Evolutionary conservation across 2,113 vertebrate genomes (phyloP).

Genomic region (Ophthalmolycus amberensis): DNA sequence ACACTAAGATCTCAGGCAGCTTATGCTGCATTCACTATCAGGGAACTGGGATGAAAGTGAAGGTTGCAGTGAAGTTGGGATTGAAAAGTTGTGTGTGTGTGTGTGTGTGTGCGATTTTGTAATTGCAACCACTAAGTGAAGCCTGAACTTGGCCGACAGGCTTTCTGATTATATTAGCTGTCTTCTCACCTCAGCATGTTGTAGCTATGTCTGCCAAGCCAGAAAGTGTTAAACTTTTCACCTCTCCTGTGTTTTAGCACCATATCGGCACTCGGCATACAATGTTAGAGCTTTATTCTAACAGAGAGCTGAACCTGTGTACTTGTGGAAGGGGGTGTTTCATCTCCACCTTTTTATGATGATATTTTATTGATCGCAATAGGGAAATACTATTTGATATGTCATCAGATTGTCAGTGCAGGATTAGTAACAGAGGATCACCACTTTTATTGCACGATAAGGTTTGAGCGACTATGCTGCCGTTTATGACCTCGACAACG

Average conservation of each 20-base stretch:
- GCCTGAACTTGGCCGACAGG: constrained; percentile 41
- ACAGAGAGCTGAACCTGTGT: not conserved
- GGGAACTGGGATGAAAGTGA: constrained; percentile 42
- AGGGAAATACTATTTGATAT: not conserved
- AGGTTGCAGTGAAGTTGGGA: constrained; percentile 43
- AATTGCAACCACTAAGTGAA: constrained; percentile 16
- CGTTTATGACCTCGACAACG: constrained; percentile 5
- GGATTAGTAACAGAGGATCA: not conserved
- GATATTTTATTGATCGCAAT: not conserved
- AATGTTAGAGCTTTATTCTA: not conserved
- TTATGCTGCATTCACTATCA: constrained; percentile 41
- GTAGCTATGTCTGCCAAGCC: constrained; percentile 11
- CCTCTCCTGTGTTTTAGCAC: constrained; percentile 47
- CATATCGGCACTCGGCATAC: not conserved
- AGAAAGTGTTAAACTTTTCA: constrained; percentile 62
- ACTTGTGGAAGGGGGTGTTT: not conserved
- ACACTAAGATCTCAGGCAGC: constrained; percentile 28
- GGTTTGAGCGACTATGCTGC: not conserved
- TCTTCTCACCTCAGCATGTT: constrained; percentile 55
- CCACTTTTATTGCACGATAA: not conserved
- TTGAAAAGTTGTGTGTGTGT: constrained; percentile 3
- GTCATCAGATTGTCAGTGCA: not conserved
- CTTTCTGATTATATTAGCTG: constrained; percentile 52
- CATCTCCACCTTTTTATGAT: constrained; percentile 10
- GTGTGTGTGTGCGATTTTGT: constrained; percentile 5